Conservation (phyloP, 2,113 vertebrate genomes). For the Nerophis lumbriciformis region DNA sequence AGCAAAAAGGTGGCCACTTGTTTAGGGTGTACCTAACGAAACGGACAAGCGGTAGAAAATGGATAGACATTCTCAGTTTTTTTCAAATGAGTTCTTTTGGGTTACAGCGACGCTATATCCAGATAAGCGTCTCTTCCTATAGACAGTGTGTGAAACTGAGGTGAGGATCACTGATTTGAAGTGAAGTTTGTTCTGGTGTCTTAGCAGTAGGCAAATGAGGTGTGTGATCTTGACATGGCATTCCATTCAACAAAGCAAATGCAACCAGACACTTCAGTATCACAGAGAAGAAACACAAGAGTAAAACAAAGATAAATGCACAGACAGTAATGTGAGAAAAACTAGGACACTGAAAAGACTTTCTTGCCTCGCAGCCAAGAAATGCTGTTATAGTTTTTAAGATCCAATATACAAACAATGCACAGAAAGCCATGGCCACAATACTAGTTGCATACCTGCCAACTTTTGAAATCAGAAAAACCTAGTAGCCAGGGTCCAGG, state of each 20-base stretch:
- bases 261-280: conserved; percentile 34
- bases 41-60: not conserved
- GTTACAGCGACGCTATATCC: not conserved
- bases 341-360: conserved; percentile 28
- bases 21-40: no score
- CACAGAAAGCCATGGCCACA: not conserved
- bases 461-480: no score
- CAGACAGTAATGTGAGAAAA: conserved; percentile 21
- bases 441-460: no score
- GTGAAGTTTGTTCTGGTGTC: conserved; percentile 38
- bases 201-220: conserved; percentile 28
- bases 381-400: conserved; percentile 13
- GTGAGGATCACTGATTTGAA: conserved; percentile 30
- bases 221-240: conserved; percentile 38
- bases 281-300: conserved; percentile 11
- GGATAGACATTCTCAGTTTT: not conserved
- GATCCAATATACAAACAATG: conserved; percentile 17
- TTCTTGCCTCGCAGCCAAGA: not conserved
- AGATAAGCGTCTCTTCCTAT: not conserved
- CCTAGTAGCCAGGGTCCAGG: no score
- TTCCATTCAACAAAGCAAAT: conserved; percentile 50
- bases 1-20: no score
- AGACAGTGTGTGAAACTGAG: conserved; percentile 19
- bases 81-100: conserved; percentile 20
- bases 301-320: conserved; percentile 4